Conservation (phyloP, 2,113 vertebrate genomes). For the Galemys pyrenaicus region DNA sequence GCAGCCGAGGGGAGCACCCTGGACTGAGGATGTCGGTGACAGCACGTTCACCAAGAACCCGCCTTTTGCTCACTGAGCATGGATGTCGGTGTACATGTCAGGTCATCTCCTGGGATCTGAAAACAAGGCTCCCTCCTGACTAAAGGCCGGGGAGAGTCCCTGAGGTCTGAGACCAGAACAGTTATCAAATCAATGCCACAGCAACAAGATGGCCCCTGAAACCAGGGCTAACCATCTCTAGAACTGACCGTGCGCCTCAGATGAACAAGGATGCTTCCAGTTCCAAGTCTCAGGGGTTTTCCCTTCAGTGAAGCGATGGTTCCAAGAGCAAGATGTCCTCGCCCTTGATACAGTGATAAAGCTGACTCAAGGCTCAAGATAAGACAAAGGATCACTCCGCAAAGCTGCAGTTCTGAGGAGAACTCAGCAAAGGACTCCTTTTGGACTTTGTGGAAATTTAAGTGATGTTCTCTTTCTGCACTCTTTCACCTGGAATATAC, state of each 20-base stretch:
- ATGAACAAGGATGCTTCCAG: not conserved
- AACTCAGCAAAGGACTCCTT: not conserved
- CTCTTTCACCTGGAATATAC: not conserved
- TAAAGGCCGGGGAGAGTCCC: slow-evolving; percentile 25
- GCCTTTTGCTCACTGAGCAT: not conserved
- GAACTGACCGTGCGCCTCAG: not conserved
- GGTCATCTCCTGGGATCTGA: not conserved
- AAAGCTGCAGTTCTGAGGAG: not conserved
- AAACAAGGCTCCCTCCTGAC: not conserved
- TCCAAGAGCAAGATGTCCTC: not conserved
- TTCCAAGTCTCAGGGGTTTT: not conserved
- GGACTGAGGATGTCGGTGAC: not conserved
- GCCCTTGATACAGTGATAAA: not conserved
- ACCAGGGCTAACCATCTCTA: not conserved
- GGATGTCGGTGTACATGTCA: fast-evolving
- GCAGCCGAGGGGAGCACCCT: fast-evolving
- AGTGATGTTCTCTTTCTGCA: not conserved
- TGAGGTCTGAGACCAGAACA: not conserved
- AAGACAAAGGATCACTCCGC: not conserved
- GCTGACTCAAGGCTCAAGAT: not conserved
- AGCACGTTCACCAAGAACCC: not conserved
- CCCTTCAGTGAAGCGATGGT: not conserved
- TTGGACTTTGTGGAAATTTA: not conserved
- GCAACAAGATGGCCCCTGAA: not conserved
- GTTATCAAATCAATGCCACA: slow-evolving; percentile 27